Evolutionary conservation across 2,888 invertebrate genomes (phyloP).

Genomic region (Chalcosyrphus nemorum): DNA sequence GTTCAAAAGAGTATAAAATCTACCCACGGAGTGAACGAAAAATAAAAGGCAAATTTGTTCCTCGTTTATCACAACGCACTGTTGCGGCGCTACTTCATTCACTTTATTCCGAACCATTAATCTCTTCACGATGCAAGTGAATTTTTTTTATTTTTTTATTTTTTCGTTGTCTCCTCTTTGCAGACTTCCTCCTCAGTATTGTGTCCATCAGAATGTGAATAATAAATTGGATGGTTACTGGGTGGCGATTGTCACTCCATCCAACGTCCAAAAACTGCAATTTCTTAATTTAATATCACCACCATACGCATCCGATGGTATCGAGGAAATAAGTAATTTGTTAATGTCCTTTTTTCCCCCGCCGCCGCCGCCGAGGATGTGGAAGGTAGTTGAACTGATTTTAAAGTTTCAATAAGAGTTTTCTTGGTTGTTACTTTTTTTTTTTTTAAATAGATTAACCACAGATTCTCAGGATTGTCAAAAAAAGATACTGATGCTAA

Average conservation of each 20-base stretch:
- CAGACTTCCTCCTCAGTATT: neutral
- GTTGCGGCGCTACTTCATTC: conserved; percentile 59
- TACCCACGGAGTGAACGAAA: conserved; percentile 4
- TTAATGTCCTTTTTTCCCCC: conserved; percentile 1
- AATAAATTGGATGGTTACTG: conserved; percentile 61
- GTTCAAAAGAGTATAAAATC: conserved; percentile 3
- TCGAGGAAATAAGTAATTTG: conserved; percentile 5
- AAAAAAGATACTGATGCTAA: too few relatives aligned
- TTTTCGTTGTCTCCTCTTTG: neutral
- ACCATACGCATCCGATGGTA: conserved; percentile 2
- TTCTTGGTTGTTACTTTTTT: too few relatives aligned
- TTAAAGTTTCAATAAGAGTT: too few relatives aligned
- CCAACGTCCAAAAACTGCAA: conserved; percentile 21
- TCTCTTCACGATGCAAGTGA: conserved; percentile 67
- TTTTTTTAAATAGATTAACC: too few relatives aligned
- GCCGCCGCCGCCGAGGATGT: too few relatives aligned
- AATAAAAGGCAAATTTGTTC: conserved; percentile 10
- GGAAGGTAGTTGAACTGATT: neutral
- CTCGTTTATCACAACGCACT: conserved; percentile 65
- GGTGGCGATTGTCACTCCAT: conserved; percentile 50
- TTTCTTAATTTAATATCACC: conserved; percentile 59
- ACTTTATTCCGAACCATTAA: conserved; percentile 64
- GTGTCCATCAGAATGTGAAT: conserved; percentile 55
- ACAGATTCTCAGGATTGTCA: too few relatives aligned
- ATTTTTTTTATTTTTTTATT: conserved; percentile 26